A percentile compares a stretch with the other conserved stretches of the same genome.
phyloP scores from a whole-genome alignment of 2,888 invertebrate genomes.

The Pomacea canaliculata region DNA sequence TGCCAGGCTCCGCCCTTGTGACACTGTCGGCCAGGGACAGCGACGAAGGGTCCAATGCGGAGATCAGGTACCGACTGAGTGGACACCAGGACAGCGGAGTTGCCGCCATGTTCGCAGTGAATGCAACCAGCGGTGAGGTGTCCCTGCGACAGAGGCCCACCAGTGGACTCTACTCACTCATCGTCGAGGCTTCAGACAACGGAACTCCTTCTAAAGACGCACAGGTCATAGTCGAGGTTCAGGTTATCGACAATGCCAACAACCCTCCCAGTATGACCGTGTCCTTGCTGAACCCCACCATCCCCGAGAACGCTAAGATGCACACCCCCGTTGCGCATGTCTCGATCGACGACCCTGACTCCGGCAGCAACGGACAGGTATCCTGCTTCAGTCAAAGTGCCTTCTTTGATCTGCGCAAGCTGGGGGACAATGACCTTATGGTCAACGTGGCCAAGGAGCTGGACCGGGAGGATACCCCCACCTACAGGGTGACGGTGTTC shows the following conservation, averaged over 20 bases:
- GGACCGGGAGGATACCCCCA: constrained; percentile 53
- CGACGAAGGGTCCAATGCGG: constrained; percentile 84
- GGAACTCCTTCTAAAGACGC: constrained; percentile 48
- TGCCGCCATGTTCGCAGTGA: constrained; percentile 45
- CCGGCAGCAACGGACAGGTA: constrained; percentile 30
- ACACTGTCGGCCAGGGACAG: constrained; percentile 84
- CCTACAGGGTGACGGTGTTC: constrained; percentile 49
- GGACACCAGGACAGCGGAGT: constrained; percentile 43
- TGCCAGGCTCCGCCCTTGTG: constrained; percentile 46
- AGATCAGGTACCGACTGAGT: constrained; percentile 70
- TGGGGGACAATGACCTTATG: constrained; percentile 34
- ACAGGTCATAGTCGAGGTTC: constrained; percentile 51
- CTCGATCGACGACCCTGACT: constrained; percentile 33
- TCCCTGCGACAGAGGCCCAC: constrained; percentile 46
- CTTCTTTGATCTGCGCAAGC: constrained; percentile 29
- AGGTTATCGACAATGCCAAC: constrained; percentile 88
- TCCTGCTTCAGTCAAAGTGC: constrained; percentile 33
- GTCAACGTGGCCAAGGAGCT: constrained; percentile 50
- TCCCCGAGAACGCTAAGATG: constrained; percentile 23
- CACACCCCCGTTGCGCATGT: constrained; percentile 30
- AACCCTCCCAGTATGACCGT: constrained; percentile 82
- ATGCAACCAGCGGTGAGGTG: constrained; percentile 51
- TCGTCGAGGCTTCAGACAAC: constrained; percentile 55
- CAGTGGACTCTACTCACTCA: constrained; percentile 48
- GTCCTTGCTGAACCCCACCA: constrained; percentile 31